These are phyloP conservation scores for Hippasteria phrygiana DNA, from an alignment of 53 echinoderm and acorn worm genomes.

Conservation along the genomic window DNA sequence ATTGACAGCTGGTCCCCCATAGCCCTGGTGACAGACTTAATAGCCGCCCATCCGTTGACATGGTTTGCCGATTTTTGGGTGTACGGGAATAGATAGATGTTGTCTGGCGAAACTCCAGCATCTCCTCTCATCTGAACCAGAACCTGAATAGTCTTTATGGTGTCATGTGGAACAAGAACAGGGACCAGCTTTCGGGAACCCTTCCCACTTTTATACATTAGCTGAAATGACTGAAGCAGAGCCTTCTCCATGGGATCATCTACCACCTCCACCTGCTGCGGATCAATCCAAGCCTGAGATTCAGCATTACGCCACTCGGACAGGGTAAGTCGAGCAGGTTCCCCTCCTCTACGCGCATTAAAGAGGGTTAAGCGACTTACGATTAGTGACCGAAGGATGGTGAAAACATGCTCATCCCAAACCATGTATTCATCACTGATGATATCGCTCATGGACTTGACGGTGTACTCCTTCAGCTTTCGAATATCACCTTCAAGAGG, in stretches of 20 bases:
- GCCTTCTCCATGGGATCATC: not conserved
- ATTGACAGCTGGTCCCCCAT: not conserved
- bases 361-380: too few species aligned
- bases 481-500: constrained; percentile 33
- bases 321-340: too few species aligned
- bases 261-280: not conserved
- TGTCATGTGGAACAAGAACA: not conserved
- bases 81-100: not conserved
- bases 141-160: not conserved
- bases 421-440: constrained; percentile 27
- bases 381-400: not conserved
- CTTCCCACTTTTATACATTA: not conserved
- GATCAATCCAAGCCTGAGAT: too few species aligned
- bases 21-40: not conserved
- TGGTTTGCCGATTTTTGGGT: not conserved
- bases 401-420: not conserved
- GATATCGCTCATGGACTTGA: constrained; percentile 11
- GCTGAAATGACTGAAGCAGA: not conserved
- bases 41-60: not conserved
- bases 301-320: too few species aligned
- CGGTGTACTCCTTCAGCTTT: constrained; percentile 14
- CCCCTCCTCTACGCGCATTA: too few species aligned
- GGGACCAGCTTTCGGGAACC: not conserved
- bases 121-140: not conserved
- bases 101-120: not conserved